These are phyloP conservation scores for Eubasilissa regina DNA, from an alignment of 1,140 invertebrate species.

Conservation along the genomic window DNA sequence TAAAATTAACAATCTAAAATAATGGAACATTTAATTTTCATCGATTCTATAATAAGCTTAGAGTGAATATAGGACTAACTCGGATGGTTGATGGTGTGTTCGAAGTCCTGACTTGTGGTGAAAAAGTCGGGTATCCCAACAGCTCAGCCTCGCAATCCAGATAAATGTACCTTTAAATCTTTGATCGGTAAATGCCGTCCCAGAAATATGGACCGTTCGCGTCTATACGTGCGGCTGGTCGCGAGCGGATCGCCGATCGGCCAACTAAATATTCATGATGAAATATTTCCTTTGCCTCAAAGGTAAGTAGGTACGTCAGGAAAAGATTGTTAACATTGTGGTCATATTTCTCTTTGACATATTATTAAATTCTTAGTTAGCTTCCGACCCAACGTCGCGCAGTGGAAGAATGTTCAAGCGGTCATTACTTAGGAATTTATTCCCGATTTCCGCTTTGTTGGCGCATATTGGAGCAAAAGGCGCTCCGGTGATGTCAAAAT, in stretches of 20 bases:
- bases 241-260: constrained; percentile 4
- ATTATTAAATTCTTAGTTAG: constrained; percentile 59
- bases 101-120: no score
- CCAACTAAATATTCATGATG: constrained; percentile 54
- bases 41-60: no score
- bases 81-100: no score
- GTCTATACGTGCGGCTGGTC: not conserved
- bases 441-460: constrained; percentile 1
- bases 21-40: no score
- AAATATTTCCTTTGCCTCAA: constrained; percentile 57
- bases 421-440: constrained; percentile 57
- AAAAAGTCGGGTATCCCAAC: no score
- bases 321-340: constrained; percentile 58
- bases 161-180: not conserved
- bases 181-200: constrained; percentile 3
- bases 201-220: not conserved
- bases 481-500: no score
- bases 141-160: no score
- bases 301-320: constrained; percentile 53
- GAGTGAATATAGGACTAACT: no score
- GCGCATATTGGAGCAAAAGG: not conserved
- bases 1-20: no score
- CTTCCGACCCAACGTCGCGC: constrained; percentile 56
- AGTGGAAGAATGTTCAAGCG: constrained; percentile 54
- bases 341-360: constrained; percentile 59